Conservation (phyloP, 2,113 vertebrate genomes). For the Puma concolor region DNA sequence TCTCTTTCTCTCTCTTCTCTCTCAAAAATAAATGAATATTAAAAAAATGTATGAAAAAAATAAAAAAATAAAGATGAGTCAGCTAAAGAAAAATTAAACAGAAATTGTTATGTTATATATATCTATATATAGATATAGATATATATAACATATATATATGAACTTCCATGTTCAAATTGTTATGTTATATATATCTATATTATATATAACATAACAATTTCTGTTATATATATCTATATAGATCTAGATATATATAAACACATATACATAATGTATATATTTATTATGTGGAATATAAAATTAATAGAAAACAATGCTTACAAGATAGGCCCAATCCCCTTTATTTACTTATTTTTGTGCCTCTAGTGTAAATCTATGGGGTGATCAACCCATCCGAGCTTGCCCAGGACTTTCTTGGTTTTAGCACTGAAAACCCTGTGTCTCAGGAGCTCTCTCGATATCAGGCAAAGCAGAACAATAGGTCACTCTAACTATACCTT, state of each 20-base stretch:
- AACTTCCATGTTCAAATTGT: too few relatives aligned
- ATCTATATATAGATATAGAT: too few relatives aligned
- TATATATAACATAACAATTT: too few relatives aligned
- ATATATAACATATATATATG: too few relatives aligned
- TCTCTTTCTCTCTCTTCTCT: too few relatives aligned
- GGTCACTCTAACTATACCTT: background rate
- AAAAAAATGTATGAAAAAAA: too few relatives aligned
- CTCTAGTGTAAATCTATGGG: background rate
- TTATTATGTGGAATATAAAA: constrained; percentile 14
- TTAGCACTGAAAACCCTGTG: background rate
- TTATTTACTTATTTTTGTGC: constrained; percentile 7
- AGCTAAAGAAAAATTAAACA: constrained; percentile 38
- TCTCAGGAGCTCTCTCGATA: background rate
- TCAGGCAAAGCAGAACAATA: background rate
- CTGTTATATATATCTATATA: too few relatives aligned
- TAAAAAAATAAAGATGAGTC: background rate
- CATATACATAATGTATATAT: background rate
- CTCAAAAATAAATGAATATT: too few relatives aligned
- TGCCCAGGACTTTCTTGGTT: background rate
- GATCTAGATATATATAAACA: background rate
- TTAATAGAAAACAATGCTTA: constrained; percentile 30
- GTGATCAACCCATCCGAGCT: background rate
- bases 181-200: too few relatives aligned
- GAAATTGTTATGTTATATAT: background rate
- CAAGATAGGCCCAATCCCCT: background rate